A percentile compares a stretch with the other conserved stretches of the same genome.
Conservation (phyloP, 2,797 vertebrate species). For the Notolepis coatsorum region DNA sequence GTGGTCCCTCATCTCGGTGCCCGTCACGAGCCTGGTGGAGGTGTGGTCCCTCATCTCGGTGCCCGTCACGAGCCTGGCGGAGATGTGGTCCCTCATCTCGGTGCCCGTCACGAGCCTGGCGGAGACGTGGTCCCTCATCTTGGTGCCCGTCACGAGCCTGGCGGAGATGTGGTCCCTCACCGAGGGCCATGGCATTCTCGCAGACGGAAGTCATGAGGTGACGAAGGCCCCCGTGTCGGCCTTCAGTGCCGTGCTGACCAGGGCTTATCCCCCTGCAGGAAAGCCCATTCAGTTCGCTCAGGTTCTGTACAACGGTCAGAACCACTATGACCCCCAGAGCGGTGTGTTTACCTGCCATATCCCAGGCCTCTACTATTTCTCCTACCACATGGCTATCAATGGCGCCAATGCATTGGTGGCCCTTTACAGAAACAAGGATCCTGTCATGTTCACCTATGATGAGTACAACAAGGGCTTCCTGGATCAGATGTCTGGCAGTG, state of each 20-base stretch:
- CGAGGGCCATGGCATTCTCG: too few species aligned
- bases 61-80: too few species aligned
- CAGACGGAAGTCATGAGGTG: constrained; percentile 77
- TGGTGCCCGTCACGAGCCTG: too few species aligned
- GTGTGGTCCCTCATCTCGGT: too few species aligned
- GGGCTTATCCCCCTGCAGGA: constrained; percentile 87
- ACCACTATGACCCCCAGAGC: constrained; percentile 90
- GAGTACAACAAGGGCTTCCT: constrained; percentile 96
- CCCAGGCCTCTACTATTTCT: constrained; percentile 94
- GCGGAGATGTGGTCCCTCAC: too few species aligned
- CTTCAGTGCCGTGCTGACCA: constrained; percentile 93
- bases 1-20: too few species aligned
- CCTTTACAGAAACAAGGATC: constrained; percentile 92
- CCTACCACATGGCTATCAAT: constrained; percentile 94
- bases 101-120: too few species aligned
- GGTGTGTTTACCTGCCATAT: constrained; percentile 94
- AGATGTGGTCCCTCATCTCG: too few species aligned
- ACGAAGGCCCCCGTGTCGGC: constrained; percentile 88
- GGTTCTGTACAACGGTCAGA: constrained; percentile 92
- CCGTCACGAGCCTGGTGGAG: too few species aligned
- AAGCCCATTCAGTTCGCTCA: constrained; percentile 90
- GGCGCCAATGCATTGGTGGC: constrained; percentile 94
- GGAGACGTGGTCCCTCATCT: too few species aligned
- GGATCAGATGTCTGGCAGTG: constrained; percentile 95
- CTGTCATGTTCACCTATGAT: constrained; percentile 92